These are phyloP conservation scores for Teleopsis dalmanni DNA, from an alignment of 1,140 invertebrate species.

Conservation along the genomic window DNA sequence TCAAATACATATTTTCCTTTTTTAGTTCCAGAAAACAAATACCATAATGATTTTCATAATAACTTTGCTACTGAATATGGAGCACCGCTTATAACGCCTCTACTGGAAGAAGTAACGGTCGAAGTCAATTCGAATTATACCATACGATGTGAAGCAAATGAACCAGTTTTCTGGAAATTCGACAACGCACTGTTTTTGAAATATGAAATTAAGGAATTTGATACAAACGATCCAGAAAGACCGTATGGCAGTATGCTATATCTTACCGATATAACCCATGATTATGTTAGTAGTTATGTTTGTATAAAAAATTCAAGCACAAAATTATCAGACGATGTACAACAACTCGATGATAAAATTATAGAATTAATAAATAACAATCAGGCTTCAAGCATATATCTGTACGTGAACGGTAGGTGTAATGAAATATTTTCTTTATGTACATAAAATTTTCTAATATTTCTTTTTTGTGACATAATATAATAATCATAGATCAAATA, in stretches of 20 bases:
- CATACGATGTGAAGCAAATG: constrained; percentile 47
- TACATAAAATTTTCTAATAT: neutral
- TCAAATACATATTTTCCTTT: too few relatives aligned
- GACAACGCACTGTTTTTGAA: neutral
- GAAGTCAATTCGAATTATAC: constrained; percentile 46
- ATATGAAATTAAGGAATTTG: constrained; percentile 9
- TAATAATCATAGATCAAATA: constrained; percentile 46
- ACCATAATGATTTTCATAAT: constrained; percentile 6
- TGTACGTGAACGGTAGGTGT: constrained; percentile 58
- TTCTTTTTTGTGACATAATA: neutral
- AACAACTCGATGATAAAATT: constrained; percentile 29
- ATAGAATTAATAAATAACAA: constrained; percentile 41
- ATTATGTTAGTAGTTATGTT: constrained; percentile 55
- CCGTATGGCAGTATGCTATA: constrained; percentile 42
- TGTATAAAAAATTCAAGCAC: constrained; percentile 43
- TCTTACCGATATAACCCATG: constrained; percentile 42
- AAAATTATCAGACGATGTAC: constrained; percentile 28
- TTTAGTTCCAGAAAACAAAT: too few relatives aligned
- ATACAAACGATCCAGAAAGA: constrained; percentile 32
- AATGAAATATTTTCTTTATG: neutral
- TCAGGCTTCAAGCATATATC: constrained; percentile 50
- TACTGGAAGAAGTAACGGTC: constrained; percentile 45
- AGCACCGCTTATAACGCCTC: constrained; percentile 45
- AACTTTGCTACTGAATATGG: constrained; percentile 15
- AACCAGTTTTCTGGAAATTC: constrained; percentile 44